Conservation (phyloP, 2,888 invertebrate genomes). For the Caenorhabditis wallacei region DNA sequence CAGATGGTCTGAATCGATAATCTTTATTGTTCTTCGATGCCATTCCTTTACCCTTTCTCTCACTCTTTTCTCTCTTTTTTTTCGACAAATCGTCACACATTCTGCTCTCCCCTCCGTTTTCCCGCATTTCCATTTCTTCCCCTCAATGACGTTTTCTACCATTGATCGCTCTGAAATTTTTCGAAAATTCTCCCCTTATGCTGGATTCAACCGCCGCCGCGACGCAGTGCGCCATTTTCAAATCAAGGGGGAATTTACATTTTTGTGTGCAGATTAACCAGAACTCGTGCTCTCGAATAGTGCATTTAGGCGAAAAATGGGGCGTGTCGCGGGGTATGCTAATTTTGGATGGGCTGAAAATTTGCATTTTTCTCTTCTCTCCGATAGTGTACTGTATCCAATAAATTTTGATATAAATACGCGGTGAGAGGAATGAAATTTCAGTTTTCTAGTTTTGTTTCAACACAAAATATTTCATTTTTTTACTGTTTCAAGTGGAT, state of each 20-base stretch:
- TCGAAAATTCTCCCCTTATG: not conserved
- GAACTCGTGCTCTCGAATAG: constrained; percentile 60
- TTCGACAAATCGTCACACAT: constrained; percentile 1
- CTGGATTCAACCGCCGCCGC: not conserved
- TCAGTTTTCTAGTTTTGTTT: constrained; percentile 19
- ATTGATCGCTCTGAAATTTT: not conserved
- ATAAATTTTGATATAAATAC: constrained; percentile 33
- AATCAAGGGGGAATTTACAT: constrained; percentile 13
- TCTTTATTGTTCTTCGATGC: constrained; percentile 29
- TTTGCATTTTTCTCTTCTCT: constrained; percentile 28
- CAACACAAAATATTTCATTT: no score
- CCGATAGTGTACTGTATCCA: constrained; percentile 45
- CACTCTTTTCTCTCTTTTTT: not conserved
- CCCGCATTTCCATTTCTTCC: constrained; percentile 6
- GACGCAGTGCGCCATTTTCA: constrained; percentile 40
- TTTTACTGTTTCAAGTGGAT: no score
- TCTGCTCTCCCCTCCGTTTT: constrained; percentile 56
- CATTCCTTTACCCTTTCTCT: not conserved
- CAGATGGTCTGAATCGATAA: constrained; percentile 40
- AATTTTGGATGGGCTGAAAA: constrained; percentile 18
- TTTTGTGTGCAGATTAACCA: constrained; percentile 52
- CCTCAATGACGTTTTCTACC: constrained; percentile 7
- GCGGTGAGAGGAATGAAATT: not conserved
- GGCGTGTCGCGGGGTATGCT: constrained; percentile 16
- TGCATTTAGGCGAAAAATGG: constrained; percentile 31